These are phyloP conservation scores for Melitaea cinxia DNA, from an alignment of 1,140 invertebrate species.

Conservation along the genomic window DNA sequence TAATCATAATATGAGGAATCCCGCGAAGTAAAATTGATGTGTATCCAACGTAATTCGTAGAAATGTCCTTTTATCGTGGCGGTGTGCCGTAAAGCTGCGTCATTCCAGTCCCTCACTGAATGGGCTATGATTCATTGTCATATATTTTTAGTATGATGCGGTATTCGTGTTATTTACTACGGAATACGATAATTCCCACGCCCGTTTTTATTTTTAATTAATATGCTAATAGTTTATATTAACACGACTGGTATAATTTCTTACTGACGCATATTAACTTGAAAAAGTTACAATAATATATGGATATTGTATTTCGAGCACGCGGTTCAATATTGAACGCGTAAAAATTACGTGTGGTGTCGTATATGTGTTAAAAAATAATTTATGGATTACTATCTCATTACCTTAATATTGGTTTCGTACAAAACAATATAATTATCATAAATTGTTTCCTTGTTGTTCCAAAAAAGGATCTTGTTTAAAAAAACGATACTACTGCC, in stretches of 20 bases:
- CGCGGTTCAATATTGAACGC: no score
- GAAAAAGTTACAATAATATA: no score
- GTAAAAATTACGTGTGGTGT: no score
- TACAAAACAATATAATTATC: no score
- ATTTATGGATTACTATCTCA: no score
- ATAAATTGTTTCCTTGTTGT: no score
- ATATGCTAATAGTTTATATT: slow-evolving; percentile 33
- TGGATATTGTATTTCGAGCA: no score
- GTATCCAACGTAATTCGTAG: slow-evolving; percentile 52
- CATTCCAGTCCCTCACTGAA: slow-evolving; percentile 54
- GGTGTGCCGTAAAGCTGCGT: slow-evolving; percentile 58
- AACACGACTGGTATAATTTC: slow-evolving; percentile 15
- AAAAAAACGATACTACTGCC: background rate
- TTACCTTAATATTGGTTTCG: no score
- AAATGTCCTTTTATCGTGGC: slow-evolving; percentile 49
- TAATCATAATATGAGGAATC: background rate
- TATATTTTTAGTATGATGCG: slow-evolving; percentile 67
- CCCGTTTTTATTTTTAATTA: slow-evolving; percentile 42
- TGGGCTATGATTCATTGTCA: slow-evolving; percentile 66
- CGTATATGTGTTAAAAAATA: no score
- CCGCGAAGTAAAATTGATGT: slow-evolving; percentile 1
- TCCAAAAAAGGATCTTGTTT: background rate
- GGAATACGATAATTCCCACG: slow-evolving; percentile 62
- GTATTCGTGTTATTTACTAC: slow-evolving; percentile 73
- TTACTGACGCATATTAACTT: background rate